phyloP scores from a whole-genome alignment of 2,113 vertebrate species.

The Sylvia atricapilla region DNA sequence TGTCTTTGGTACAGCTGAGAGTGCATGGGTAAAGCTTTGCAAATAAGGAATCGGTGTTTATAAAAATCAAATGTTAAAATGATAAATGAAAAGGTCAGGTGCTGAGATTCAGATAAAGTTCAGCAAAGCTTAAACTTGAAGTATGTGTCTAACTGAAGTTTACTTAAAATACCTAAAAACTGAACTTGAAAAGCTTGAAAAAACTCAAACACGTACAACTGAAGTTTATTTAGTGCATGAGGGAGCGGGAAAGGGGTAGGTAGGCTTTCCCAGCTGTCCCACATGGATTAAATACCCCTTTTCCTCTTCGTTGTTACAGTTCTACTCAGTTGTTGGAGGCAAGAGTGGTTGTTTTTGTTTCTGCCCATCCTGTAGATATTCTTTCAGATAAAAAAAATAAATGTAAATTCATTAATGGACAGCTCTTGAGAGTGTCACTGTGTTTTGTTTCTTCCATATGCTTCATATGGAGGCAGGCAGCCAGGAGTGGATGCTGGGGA shows the following conservation, averaged over 20 bases:
- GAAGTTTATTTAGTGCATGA: background rate
- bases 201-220: background rate
- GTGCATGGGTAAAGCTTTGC: background rate
- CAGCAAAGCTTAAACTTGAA: background rate
- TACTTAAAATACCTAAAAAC: background rate
- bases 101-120: background rate
- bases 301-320: background rate
- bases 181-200: background rate
- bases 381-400: background rate
- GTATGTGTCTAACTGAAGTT: background rate
- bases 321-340: background rate
- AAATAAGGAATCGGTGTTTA: background rate
- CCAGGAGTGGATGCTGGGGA: background rate
- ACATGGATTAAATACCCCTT: accelerated
- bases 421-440: background rate
- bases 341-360: background rate
- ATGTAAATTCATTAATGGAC: background rate
- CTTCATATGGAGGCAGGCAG: background rate
- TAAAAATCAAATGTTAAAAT: background rate
- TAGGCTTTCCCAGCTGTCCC: background rate
- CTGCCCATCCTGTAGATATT: background rate
- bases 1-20: background rate
- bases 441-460: background rate
- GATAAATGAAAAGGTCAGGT: background rate
- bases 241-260: no score